Base-by-base conservation (phyloP, 2,113 vertebrate genomes). In the Pao palembangensis region DNA sequence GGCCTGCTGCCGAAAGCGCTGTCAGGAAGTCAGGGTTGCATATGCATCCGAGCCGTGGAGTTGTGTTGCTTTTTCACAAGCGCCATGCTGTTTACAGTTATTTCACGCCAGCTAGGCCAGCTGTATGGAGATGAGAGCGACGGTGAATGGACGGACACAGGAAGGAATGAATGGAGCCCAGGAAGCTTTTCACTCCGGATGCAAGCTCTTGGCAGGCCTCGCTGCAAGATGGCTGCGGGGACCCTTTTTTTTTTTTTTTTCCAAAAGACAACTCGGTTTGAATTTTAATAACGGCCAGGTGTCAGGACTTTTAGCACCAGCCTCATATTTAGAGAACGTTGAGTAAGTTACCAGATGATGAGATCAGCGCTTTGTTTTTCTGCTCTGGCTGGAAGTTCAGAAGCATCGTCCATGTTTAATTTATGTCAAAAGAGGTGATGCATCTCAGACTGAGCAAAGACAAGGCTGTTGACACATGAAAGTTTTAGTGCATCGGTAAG, bases 101-200 rank as follows among this genome's bases (percentile, higher is more conserved):
- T 75, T 80, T 55, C 78, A 81, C 58, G 75, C 80, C 58, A 69
- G 61, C 41, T 52, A 62, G 58, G 72, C 58, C 85, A 89, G 87
- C 84, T 89, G 87, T 75, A 87, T 85, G 84, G 82, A 87, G 78
- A 88, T 85, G 79, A 78, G 84, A 61, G 76, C 42, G 2, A 48
- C 31, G 61, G 52, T 87, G 87, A 86, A 84, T 85, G 71, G 78
- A 71, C 58, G 74, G 84, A 83, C 80, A 75, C 75, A 85, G 81
- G 75, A 78, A 76, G 65, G 71, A 48, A 64, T 82, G 75, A 82
- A 80, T 64, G 69, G 71, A 67, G 68, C 51, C 64, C 83, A 81
- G 80, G 82, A 86, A 79, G 79, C 63, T 38, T 38, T 38, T 38
- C 34, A 38, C 34, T 38, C 34, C 34, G 34, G 70, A 70, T 34